phyloP scores from a whole-genome alignment of 2,888 invertebrate species.

The Mimas tiliae region DNA sequence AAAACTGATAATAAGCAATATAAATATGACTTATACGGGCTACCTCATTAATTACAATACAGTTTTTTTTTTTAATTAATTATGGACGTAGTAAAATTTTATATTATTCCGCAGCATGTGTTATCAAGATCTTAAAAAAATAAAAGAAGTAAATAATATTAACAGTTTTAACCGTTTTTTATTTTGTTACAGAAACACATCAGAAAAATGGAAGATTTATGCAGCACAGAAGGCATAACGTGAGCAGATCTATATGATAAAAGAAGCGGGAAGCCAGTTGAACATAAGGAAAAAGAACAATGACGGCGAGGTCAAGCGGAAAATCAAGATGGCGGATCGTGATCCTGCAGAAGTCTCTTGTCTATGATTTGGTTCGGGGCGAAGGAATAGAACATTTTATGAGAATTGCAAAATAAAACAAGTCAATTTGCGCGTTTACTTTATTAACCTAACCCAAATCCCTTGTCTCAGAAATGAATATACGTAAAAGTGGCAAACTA shows the following conservation, averaged over 20 bases:
- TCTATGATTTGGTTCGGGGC: background rate
- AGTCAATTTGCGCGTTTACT: slow-evolving; percentile 64
- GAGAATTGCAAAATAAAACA: slow-evolving; percentile 60
- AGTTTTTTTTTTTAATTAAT: background rate
- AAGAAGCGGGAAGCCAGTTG: background rate
- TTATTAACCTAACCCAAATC: slow-evolving; percentile 44
- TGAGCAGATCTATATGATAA: background rate
- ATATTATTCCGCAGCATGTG: no score
- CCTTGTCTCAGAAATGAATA: background rate
- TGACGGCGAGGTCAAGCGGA: background rate
- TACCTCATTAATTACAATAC: background rate
- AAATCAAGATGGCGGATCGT: background rate
- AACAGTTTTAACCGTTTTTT: background rate
- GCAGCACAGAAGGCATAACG: background rate
- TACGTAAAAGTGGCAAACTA: no score
- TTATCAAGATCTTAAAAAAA: background rate
- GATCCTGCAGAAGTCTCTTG: background rate
- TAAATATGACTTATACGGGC: background rate
- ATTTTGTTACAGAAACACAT: background rate
- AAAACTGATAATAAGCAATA: no score
- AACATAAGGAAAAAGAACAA: background rate
- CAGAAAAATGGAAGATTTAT: background rate
- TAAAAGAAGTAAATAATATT: background rate
- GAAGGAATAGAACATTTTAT: slow-evolving; percentile 10
- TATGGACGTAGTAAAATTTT: no score